Evolutionary conservation across 2,113 vertebrate genomes (phyloP), one percentile per base, ranked within the genome.

Genomic region (Meriones unguiculatus): DNA sequence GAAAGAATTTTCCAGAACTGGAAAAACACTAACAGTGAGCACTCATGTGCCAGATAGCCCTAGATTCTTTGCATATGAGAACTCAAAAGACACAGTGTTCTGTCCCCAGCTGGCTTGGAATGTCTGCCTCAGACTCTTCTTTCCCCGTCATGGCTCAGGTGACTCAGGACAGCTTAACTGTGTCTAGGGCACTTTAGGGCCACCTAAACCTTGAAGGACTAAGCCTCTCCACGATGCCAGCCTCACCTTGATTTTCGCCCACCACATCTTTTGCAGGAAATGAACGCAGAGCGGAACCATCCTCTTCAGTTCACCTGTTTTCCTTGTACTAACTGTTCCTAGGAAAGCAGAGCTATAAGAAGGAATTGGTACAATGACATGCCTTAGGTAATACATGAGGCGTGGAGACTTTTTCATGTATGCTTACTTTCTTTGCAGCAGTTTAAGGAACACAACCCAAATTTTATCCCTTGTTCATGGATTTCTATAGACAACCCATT

Each of bases 401-500:
- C 81, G 54, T 70, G 46, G 86, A 81, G 28, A 85, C 69, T 94
- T 92, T 59, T 54, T 67, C 28, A 10, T 50, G 65, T n/a, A 10
- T 52, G 46, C 13, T 57, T 69, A 54, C 65, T 96, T 80, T 80
- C 84, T 96, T 89, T 57, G 35, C 69, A 91, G 38, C 38, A 87
- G 7, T 75, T 96, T 25, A 87, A 10, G 24, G 89, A 97, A 84
- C 80, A 80, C 54, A 87, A 65, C 24, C 59, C 93, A 95, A 73
- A 91, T 67, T 32, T 89, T 62, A 70, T 35, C 54, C 54, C 50
- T 92, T 6, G 14, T 84, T 91, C 89, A 6, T 85, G 75, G 85
- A 87, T 96, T 97, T 97, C 89, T 96, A 94, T 76, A 95, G 93
- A 95, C 97, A 95, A 91, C 6, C 32, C 38, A 96, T 97, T 97